Evolutionary conservation across 2,113 vertebrate genomes (phyloP), one percentile per base, ranked within the genome.

Genomic region (Elachura formosa): DNA sequence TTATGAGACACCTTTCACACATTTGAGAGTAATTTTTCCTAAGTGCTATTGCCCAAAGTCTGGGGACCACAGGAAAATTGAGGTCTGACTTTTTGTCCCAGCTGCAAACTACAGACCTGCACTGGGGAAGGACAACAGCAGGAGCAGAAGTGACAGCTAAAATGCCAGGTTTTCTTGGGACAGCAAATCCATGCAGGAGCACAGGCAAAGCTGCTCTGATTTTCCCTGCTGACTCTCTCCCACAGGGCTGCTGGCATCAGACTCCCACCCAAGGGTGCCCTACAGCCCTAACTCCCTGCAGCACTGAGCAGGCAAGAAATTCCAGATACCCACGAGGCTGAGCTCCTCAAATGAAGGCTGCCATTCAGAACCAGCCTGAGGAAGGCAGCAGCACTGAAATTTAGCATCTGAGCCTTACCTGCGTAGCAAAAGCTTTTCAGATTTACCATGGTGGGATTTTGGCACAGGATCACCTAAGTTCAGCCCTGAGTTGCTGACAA

Each of bases 121-220:
- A 1, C 80, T 84, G 4, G 8, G 62, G 61, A 56, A 71, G 26
- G 55, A 52, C 78, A 79, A 48, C 16, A 66, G 33, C 20, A 41
- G 55, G 45, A 89, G 43, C 6, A 4, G 51, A 59, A 67, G 67
- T 43, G n/a, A 14, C 54, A 67, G 72, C 46, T 67, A 16, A 89
- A 84, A 89, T 55, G 18, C 21, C 48, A 63, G 8, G 20, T 67
- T 81, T 89, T 63, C 72, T 40, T 49, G 31, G 51, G 79, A 77
- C 29, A 62, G 52, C 40, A 96, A 79, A 94, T 72, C 55, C 17
- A 10, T 87, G 59, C 75, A 84, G 86, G 71, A 96, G 81, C 94
- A 91, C 66, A 94, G 34, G 46, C 43, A 68, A 78, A 66, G 71
- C 58, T 81, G 34, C 73, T 62, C 55, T 95, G 81, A 87, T 71